A percentile compares a stretch with the other conserved stretches of the same genome.
phyloP scores from a whole-genome alignment of 2,888 invertebrate species.

The Tribolium freemani region DNA sequence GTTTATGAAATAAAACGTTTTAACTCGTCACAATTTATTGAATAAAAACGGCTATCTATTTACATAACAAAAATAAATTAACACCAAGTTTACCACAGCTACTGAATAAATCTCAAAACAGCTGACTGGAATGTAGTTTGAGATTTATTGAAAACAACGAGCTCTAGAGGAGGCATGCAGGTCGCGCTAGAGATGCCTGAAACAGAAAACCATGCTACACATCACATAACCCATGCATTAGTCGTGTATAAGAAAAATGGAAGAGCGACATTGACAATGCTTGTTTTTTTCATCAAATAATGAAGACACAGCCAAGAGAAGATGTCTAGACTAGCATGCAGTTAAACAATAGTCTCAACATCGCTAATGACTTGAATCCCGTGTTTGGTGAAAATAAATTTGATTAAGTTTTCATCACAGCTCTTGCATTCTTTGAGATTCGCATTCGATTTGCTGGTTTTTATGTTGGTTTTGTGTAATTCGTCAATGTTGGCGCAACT shows the following conservation, averaged over 20 bases:
- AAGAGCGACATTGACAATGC: slow-evolving; percentile 26
- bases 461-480: slow-evolving; percentile 42
- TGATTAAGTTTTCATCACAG: slow-evolving; percentile 71
- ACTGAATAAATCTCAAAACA: slow-evolving; percentile 40
- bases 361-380: slow-evolving; percentile 86
- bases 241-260: slow-evolving; percentile 13
- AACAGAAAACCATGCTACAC: slow-evolving; percentile 63
- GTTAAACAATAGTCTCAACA: slow-evolving; percentile 79
- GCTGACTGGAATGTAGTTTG: slow-evolving; percentile 35
- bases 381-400: slow-evolving; percentile 82
- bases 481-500: slow-evolving; percentile 64
- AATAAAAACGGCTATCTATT: background rate
- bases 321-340: slow-evolving; percentile 24
- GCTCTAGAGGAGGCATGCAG: slow-evolving; percentile 75
- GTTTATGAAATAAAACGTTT: background rate
- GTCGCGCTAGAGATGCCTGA: slow-evolving; percentile 68
- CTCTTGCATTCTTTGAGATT: slow-evolving; percentile 71
- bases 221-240: slow-evolving; percentile 34
- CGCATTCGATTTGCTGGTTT: slow-evolving; percentile 58
- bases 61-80: slow-evolving; percentile 16
- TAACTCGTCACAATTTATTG: background rate
- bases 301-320: slow-evolving; percentile 33
- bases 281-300: slow-evolving; percentile 3
- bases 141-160: slow-evolving; percentile 51
- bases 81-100: background rate